phyloP scores from a whole-genome alignment of 2,888 invertebrate genomes.

The Galerucella calmariensis region DNA sequence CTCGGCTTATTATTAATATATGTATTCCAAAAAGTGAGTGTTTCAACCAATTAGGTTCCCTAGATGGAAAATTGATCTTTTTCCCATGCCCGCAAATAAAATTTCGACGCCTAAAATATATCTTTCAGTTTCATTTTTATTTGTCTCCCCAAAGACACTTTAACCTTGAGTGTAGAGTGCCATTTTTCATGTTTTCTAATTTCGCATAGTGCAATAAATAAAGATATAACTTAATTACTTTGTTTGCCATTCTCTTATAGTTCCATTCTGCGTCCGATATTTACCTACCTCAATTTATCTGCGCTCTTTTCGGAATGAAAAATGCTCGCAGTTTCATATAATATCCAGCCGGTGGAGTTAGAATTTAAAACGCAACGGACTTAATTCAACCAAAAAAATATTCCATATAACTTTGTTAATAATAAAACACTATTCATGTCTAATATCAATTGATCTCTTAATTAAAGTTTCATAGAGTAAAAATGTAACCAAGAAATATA shows the following conservation, averaged over 20 bases:
- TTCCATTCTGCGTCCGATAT: conserved; percentile 26
- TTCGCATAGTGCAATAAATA: conserved; percentile 30
- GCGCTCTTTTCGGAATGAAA: conserved; percentile 25
- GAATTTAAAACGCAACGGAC: neutral
- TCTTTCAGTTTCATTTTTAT: neutral
- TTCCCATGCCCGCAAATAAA: neutral
- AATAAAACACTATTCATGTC: neutral
- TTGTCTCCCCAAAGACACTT: neutral
- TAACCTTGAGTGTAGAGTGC: neutral
- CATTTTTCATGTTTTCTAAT: conserved; percentile 26
- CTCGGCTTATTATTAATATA: neutral
- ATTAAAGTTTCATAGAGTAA: too few species aligned
- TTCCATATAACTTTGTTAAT: neutral
- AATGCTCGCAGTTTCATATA: conserved; percentile 23
- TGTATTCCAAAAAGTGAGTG: neutral
- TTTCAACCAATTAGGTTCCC: neutral
- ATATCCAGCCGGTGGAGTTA: conserved; percentile 12
- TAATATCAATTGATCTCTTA: too few species aligned
- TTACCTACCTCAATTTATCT: conserved; percentile 23
- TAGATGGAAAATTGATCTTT: neutral
- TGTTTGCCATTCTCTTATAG: conserved; percentile 29
- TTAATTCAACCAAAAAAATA: neutral
- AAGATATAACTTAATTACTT: conserved; percentile 32
- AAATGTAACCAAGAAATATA: too few species aligned
- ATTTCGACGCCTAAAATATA: neutral